Conservation (phyloP, 2,797 vertebrate genomes). For the Ptychadena robeensis region DNA sequence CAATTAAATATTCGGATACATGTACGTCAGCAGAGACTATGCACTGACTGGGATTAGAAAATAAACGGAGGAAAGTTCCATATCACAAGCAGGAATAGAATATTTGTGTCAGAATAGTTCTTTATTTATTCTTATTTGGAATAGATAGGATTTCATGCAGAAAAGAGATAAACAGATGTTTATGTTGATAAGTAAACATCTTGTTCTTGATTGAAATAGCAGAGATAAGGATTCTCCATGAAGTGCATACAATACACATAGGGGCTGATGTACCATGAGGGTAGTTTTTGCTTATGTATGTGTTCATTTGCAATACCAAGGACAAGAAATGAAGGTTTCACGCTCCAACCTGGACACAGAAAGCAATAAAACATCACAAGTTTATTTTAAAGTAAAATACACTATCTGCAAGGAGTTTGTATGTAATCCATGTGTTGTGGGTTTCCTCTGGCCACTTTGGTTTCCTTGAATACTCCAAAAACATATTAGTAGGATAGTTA, state of each 20-base stretch:
- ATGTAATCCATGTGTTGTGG: no score
- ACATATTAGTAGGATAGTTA: no score
- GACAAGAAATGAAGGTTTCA: no score
- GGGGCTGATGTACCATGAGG: no score
- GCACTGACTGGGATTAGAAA: not conserved
- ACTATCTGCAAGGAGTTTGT: no score
- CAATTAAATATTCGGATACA: conserved; percentile 14
- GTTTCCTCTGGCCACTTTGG: no score
- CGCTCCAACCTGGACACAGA: no score
- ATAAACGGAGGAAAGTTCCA: not conserved
- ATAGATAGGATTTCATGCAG: not conserved
- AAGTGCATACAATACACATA: not conserved
- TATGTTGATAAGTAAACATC: not conserved
- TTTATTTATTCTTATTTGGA: not conserved
- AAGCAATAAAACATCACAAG: no score
- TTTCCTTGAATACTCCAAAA: no score
- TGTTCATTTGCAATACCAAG: no score
- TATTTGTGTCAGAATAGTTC: not conserved
- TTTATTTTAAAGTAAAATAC: no score
- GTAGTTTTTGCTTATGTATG: no score
- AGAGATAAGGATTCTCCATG: not conserved
- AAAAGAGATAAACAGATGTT: not conserved
- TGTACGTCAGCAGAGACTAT: not conserved
- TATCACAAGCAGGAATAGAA: not conserved
- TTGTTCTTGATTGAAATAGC: not conserved